Evolutionary conservation across 2,113 vertebrate species (phyloP), one percentile per base, ranked within the genome.

Genomic region (Elgaria multicarinata): DNA sequence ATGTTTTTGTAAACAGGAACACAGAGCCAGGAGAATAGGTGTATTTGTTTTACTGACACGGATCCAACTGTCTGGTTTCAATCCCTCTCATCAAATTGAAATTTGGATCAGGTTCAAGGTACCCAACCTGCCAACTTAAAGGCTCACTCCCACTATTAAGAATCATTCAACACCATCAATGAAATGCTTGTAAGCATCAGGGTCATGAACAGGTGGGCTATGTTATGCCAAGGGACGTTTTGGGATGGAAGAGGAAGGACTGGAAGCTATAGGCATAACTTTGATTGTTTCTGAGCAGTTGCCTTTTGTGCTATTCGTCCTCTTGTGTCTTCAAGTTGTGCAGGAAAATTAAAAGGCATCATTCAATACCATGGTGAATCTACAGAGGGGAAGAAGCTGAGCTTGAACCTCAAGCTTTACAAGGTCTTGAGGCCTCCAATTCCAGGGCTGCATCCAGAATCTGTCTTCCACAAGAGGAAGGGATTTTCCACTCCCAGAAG

Each of bases 41-140:
- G 89, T 91, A 90, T 96, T 94, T 94, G 93, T 91, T 96, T 96
- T 94, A 96, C 90, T 91, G 89, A 93, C 91, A 90, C 86, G 93
- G 80, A 78, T 90, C 89, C 94, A 93, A 90, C 91, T 89, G 94
- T 91, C 90, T 92, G 89, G 90, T 95, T 96, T 86, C 90, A 95
- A 77, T 86, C 55, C 87, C 95, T 93, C 94, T 96, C 89, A 96
- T 97, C 93, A 95, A 95, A 92, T 96, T 95, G 95, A 90, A 93
- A 90, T 88, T 92, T 96, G 96, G 95, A 96, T 74, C 10, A 2
- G 78, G 39, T 95, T 94, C 92, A 96, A 91, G 90, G 69, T 92
- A 83, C 86, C 93, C 33, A 53, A 95, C 81, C 83, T 96, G 94
- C 94, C 95, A 97, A 10, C 55, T 95, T 72, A 72, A 78, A 91